Evolutionary conservation across 1,140 invertebrate genomes (phyloP), one percentile per base, ranked within the genome.

Genomic region (Apis dorsata): DNA sequence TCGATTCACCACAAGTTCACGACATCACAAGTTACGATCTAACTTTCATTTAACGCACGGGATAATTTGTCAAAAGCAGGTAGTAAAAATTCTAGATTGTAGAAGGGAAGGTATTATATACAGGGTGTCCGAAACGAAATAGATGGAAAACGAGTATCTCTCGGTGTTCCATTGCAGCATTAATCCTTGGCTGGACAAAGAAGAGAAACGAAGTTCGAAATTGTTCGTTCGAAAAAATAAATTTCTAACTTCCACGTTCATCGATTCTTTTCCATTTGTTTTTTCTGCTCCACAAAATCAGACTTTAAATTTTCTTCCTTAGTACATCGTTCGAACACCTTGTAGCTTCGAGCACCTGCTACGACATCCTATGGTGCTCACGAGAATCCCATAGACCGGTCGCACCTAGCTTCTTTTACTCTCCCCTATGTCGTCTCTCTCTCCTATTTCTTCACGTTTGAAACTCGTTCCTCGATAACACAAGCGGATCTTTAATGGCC

Each of bases 381-480:
- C 62, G 83, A 76, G 71, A 55, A 85, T 78, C 83, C 51, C 68
- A 79, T 77, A 78, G 82, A 86, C 82, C 81, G 82, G 85, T 81
- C 85, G 66, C 70, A 21, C 24, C 51, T 65, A 49, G 51, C 71
- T 60, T 59, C 79, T 12, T 73, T 80, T 62, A 79, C 71, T 53
- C 80, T 65, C 71, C 71, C 81, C 68, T 24, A 24, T 62, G 69
- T 71, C 34, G 34, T 44, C 34, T 44, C 83, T 83, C 44, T 87
- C 76, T 83, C 80, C 81, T 81, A 80, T 88, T 73, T 84, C 83
- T 86, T 77, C 70, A 74, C 74, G 80, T 72, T 83, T 55, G 21
- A 86, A 90, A 90, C 87, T 88, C 79, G 85, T 90, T 90, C 85
- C 78, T 74, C 65, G 74, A 53, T 83, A 87, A 74, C 72, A 77